These are phyloP conservation scores for Tribolium madens DNA, from an alignment of 1,140 invertebrate genomes.

Conservation along the genomic window DNA sequence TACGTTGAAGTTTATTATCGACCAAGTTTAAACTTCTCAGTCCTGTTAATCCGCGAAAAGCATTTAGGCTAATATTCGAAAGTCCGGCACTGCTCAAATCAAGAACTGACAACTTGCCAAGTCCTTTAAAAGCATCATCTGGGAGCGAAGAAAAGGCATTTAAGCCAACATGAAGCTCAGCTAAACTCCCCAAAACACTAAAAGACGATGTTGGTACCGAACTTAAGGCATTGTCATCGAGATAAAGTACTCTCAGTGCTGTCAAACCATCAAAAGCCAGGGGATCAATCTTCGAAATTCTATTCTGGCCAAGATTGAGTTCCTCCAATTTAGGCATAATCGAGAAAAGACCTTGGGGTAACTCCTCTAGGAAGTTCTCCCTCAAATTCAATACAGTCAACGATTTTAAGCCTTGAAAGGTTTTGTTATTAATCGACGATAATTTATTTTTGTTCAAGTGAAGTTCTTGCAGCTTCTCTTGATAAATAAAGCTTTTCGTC, in stretches of 20 bases:
- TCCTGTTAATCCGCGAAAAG: slow-evolving; percentile 80
- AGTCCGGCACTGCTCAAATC: slow-evolving; percentile 85
- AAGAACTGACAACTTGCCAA: slow-evolving; percentile 79
- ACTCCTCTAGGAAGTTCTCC: slow-evolving; percentile 84
- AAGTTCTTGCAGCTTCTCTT: slow-evolving; percentile 83
- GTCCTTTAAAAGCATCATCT: slow-evolving; percentile 80
- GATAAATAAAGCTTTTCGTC: slow-evolving; percentile 80
- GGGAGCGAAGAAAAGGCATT: slow-evolving; percentile 83
- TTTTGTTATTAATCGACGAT: slow-evolving; percentile 80
- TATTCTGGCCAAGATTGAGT: slow-evolving; percentile 88
- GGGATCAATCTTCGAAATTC: slow-evolving; percentile 83
- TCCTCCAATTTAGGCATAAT: slow-evolving; percentile 83
- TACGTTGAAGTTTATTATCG: slow-evolving; percentile 79
- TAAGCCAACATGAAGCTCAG: slow-evolving; percentile 85
- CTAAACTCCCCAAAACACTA: slow-evolving; percentile 77
- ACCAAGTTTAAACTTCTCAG: slow-evolving; percentile 81
- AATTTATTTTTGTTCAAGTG: slow-evolving; percentile 89
- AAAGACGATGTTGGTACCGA: slow-evolving; percentile 80
- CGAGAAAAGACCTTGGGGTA: slow-evolving; percentile 81
- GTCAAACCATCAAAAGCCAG: slow-evolving; percentile 82
- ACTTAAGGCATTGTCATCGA: slow-evolving; percentile 87
- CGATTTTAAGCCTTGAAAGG: slow-evolving; percentile 82
- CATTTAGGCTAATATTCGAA: slow-evolving; percentile 78
- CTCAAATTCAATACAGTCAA: slow-evolving; percentile 84
- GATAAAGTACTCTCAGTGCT: slow-evolving; percentile 80